These are phyloP conservation scores for Neodiprion virginianus DNA, from an alignment of 1,140 invertebrate genomes.

Conservation along the genomic window DNA sequence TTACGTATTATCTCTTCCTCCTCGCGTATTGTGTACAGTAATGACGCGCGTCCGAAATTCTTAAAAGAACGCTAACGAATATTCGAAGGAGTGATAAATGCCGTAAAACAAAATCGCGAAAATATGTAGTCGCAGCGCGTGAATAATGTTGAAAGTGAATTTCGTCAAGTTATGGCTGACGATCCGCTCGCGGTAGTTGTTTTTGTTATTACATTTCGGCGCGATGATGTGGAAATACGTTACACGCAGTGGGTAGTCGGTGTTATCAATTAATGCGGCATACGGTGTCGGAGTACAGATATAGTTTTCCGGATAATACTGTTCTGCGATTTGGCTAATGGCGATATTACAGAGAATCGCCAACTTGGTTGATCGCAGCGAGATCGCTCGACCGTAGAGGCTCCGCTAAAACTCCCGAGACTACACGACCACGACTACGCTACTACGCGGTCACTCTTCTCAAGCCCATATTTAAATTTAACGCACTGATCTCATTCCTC, in stretches of 20 bases:
- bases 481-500: constrained; percentile 49
- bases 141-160: constrained; percentile 11
- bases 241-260: no score
- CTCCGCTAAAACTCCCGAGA: no score
- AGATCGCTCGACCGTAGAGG: neutral
- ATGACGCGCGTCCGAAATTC: constrained; percentile 15
- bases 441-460: neutral
- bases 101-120: no score
- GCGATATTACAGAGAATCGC: no score
- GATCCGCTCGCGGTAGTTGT: neutral
- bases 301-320: no score
- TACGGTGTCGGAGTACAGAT: no score
- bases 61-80: no score
- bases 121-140: neutral
- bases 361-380: neutral
- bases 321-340: no score
- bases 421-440: neutral
- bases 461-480: constrained; percentile 37
- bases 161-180: neutral
- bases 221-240: no score
- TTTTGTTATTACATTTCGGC: no score
- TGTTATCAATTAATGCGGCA: no score
- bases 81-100: no score
- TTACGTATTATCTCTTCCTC: constrained; percentile 5
- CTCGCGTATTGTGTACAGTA: neutral